These are phyloP conservation scores for Augochlora pura DNA, from an alignment of 1,140 invertebrate species.

Conservation along the genomic window DNA sequence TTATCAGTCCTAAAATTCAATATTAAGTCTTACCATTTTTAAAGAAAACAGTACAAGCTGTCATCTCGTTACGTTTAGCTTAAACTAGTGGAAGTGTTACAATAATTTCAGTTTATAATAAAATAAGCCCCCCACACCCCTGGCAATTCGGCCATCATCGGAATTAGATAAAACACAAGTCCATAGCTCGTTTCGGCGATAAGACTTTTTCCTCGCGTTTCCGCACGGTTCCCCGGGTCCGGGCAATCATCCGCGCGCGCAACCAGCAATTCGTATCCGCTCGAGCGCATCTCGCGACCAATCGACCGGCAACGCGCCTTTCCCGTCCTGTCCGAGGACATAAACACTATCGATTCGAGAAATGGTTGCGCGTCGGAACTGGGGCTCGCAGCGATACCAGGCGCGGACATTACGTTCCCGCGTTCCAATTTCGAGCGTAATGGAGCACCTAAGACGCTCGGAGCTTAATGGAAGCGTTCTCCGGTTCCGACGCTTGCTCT, in stretches of 20 bases:
- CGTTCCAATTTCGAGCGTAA: slow-evolving; percentile 59
- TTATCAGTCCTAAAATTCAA: too few relatives aligned
- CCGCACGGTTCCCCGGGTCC: neutral
- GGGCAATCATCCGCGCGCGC: neutral
- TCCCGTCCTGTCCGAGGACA: slow-evolving; percentile 24
- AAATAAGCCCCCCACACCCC: too few relatives aligned
- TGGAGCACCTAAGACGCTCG: slow-evolving; percentile 54
- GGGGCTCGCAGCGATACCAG: slow-evolving; percentile 30
- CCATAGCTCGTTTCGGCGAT: neutral
- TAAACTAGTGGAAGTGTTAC: neutral
- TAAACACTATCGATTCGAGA: slow-evolving; percentile 51
- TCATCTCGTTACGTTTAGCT: neutral
- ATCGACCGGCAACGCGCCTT: slow-evolving; percentile 7
- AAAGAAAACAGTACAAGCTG: too few relatives aligned
- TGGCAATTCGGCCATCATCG: too few relatives aligned
- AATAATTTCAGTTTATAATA: too few relatives aligned
- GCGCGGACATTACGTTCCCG: slow-evolving; percentile 41
- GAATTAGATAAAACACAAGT: too few relatives aligned
- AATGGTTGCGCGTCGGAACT: slow-evolving; percentile 22
- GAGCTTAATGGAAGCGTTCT: slow-evolving; percentile 52
- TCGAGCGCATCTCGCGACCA: neutral
- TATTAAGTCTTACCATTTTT: too few relatives aligned
- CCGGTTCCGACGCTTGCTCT: neutral
- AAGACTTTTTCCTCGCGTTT: neutral
- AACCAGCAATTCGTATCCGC: neutral